Base-by-base conservation (phyloP, 2,797 vertebrate genomes). In the Leontopithecus rosalia region DNA sequence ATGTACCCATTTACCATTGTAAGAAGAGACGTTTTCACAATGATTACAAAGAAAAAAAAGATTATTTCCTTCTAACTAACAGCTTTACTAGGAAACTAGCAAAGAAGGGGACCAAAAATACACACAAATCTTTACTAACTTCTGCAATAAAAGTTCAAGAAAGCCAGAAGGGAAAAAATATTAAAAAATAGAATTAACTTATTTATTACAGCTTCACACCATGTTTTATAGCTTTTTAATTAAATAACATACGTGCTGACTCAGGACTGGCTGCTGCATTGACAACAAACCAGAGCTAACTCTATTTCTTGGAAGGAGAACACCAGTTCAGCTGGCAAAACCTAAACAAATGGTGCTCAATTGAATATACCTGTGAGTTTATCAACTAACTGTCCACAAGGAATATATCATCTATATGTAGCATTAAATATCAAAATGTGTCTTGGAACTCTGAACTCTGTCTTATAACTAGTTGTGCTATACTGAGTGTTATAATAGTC, bases 361-460 rank as follows among this genome's bases (percentile, higher is more conserved):
- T 64, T 72, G 88, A 94, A 87, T 26, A 58, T 19, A 84, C 20
- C 64, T 70, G 14, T 77, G 33, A 61, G 39, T 75, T 46, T 75
- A 84, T 90, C 64, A 64, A 81, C 15, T 88, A 64, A 81, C 19
- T 88, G 52, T 33, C 57, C 39, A 87, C 55, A 86, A 96, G 28
- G 26, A 52, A 24, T 39, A 94, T 48, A 90, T 7, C 77, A 77
- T 73, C 58, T 73, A 75, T 39, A 24, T 28, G 20, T 57, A 88
- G 64, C 14, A 91, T 73, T 93, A 92, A 86, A 95, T 61, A 84
- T 58, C 70, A 93, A 91, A 89, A n/a, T 83, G 46, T 86, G n/a
- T 41, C 61, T 90, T 33, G 7, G 39, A 93, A 79, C 50, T 83
- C 43, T 61, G 39, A 91, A 83, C 50, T 77, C 43, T 55, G 46